phyloP scores from a whole-genome alignment of 1,140 invertebrate species.

The Formica selysi region DNA sequence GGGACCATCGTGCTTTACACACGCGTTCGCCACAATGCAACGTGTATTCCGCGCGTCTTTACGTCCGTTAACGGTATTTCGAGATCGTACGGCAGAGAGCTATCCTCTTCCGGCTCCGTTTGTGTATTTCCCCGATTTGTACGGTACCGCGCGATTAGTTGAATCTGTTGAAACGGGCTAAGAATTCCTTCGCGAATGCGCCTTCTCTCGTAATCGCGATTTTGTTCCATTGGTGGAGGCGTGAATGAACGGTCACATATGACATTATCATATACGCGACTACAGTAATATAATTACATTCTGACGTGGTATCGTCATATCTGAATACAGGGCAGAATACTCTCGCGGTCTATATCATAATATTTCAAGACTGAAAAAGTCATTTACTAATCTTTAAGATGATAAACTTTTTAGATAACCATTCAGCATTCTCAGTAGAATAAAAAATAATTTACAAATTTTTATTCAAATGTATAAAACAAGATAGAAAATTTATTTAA shows the following conservation, averaged over 20 bases:
- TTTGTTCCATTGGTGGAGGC: slow-evolving; percentile 13
- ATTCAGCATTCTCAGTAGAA: neutral
- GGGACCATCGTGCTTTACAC: slow-evolving; percentile 59
- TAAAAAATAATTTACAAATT: neutral
- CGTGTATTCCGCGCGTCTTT: slow-evolving; percentile 66
- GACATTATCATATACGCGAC: slow-evolving; percentile 5
- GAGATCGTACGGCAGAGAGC: slow-evolving; percentile 66
- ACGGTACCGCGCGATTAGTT: slow-evolving; percentile 42
- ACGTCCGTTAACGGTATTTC: slow-evolving; percentile 71
- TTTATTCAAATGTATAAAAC: neutral
- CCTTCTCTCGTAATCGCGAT: slow-evolving; percentile 26
- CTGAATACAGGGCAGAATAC: slow-evolving; percentile 15
- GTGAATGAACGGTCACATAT: neutral
- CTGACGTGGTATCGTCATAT: slow-evolving; percentile 20
- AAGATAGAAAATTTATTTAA: slow-evolving; percentile 13
- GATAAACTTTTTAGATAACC: neutral
- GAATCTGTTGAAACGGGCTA: slow-evolving; percentile 32
- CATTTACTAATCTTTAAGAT: neutral
- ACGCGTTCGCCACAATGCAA: slow-evolving; percentile 62
- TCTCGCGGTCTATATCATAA: neutral
- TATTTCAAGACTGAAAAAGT: neutral
- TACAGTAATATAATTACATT: slow-evolving; percentile 31
- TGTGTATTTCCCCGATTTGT: slow-evolving; percentile 35
- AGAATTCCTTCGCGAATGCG: neutral
- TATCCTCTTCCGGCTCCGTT: slow-evolving; percentile 61